Conservation (phyloP, 1,140 invertebrate genomes). For the Phenacoccus solenopsis region DNA sequence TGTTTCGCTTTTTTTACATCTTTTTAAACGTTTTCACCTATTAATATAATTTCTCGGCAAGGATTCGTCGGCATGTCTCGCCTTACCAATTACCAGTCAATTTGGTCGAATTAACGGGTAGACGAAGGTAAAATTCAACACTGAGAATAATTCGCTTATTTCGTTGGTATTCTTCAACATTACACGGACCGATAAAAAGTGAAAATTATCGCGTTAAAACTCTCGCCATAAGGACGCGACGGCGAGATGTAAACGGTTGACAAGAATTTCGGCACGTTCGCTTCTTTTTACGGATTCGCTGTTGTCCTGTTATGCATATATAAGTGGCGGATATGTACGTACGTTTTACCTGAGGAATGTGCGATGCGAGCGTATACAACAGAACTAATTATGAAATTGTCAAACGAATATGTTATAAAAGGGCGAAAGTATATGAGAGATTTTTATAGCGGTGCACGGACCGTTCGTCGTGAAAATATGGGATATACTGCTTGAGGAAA, state of each 20-base stretch:
- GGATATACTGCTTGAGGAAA: no score
- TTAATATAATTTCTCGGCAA: neutral
- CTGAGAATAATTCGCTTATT: neutral
- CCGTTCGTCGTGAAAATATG: no score
- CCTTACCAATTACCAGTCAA: neutral
- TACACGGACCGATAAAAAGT: neutral
- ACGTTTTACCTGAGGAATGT: neutral
- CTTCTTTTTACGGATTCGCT: neutral
- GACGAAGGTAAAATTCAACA: no score
- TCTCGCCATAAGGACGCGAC: no score
- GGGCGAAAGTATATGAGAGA: no score
- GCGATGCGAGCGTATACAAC: neutral
- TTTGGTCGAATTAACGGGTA: neutral
- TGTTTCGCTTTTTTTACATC: neutral
- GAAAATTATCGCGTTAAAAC: neutral
- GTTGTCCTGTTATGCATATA: neutral
- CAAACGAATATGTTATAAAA: no score
- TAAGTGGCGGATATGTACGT: neutral
- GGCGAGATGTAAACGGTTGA: neutral
- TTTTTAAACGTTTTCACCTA: neutral
- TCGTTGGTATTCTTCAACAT: neutral
- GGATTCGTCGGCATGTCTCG: neutral
- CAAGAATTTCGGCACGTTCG: neutral
- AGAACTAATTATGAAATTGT: neutral
- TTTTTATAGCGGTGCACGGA: no score